phyloP scores from a whole-genome alignment of 2,797 vertebrate genomes.

The Chiropotes sagulatus region DNA sequence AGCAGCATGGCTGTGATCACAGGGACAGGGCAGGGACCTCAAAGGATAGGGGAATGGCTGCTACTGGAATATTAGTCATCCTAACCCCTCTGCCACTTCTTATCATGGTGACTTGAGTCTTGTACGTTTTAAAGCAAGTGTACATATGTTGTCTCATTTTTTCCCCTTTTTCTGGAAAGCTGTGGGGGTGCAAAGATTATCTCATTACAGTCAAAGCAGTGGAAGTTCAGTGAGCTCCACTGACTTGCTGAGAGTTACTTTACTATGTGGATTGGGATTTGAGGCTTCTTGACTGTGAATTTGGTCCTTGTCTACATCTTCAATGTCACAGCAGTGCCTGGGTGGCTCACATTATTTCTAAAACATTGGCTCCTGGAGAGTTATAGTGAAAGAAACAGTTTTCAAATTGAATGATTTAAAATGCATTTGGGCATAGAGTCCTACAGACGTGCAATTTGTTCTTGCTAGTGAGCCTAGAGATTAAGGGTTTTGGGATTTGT shows the following conservation, averaged over 20 bases:
- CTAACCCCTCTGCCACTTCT: neutral
- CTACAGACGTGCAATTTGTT: neutral
- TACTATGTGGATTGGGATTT: neutral
- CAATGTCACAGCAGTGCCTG: neutral
- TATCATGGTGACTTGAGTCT: neutral
- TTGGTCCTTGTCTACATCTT: neutral
- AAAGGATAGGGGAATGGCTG: neutral
- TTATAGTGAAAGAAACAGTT: neutral
- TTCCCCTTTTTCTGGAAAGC: neutral
- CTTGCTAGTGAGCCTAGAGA: neutral
- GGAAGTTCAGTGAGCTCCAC: neutral
- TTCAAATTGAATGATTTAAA: slow-evolving; percentile 30
- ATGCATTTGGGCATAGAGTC: neutral
- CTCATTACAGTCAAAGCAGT: neutral
- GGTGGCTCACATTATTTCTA: neutral
- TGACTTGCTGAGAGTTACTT: neutral
- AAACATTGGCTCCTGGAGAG: neutral
- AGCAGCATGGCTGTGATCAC: neutral
- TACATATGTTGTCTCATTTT: neutral
- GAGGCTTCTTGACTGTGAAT: neutral
- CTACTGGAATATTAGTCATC: neutral
- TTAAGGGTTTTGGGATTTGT: neutral
- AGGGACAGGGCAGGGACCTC: neutral
- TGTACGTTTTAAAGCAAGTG: neutral
- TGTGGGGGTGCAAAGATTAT: neutral